Conservation (phyloP, 2,797 vertebrate genomes). For the Gymnothorax reevesii region DNA sequence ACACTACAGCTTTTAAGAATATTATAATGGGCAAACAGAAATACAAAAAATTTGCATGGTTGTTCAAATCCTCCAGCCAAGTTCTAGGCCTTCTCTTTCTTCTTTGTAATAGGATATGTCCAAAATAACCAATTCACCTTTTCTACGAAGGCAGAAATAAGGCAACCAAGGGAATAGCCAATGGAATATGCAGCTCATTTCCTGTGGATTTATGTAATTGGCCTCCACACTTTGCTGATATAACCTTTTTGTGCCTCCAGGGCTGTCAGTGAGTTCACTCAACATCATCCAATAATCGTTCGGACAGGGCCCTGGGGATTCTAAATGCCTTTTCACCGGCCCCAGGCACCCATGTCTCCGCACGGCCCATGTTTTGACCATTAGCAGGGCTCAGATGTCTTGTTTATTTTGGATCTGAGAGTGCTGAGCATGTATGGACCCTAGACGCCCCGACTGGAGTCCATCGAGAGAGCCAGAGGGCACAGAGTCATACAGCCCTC, state of each 20-base stretch:
- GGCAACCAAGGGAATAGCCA: constrained; percentile 6
- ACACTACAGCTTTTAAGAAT: neutral
- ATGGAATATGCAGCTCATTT: neutral
- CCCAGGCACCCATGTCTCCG: neutral
- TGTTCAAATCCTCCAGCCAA: neutral
- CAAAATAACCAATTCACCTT: neutral
- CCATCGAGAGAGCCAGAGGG: neutral
- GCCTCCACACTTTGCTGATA: neutral
- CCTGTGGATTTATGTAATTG: constrained; percentile 2
- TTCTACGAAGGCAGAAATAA: neutral
- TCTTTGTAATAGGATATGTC: neutral
- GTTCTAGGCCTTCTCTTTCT: neutral
- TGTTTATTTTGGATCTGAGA: constrained; percentile 2
- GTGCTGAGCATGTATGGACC: neutral
- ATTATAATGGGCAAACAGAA: neutral
- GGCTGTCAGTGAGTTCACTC: constrained; percentile 6
- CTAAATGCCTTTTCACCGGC: neutral
- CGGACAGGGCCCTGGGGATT: neutral
- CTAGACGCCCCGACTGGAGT: neutral
- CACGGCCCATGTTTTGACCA: neutral
- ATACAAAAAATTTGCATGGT: neutral
- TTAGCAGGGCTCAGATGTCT: constrained; percentile 8
- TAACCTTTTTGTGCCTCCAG: constrained; percentile 4
- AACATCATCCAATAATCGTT: constrained; percentile 12
- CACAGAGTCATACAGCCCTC: neutral